Evolutionary conservation across 1,140 invertebrate species (phyloP), one percentile per base, ranked within the genome.

Genomic region (Leptinotarsa defecta): DNA sequence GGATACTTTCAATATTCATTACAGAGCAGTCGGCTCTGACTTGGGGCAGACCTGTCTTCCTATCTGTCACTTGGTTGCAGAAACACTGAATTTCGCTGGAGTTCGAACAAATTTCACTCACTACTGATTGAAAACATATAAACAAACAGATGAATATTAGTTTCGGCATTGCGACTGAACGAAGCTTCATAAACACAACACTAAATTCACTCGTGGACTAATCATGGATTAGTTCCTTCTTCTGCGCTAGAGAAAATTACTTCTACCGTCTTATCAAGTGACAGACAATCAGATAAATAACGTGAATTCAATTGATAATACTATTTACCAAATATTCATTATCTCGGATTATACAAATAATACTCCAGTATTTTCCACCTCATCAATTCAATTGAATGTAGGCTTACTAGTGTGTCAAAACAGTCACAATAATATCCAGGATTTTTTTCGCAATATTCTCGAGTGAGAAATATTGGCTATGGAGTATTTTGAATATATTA

Each of bases 11-110:
- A 2, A 83, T 24, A 63, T 76, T 49, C 34, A 78, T 70, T 27
- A 78, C 65, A 5, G 71, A 71, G 65, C 83, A 85, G 72, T 84
- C 77, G 11, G 77, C 82, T 17, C 48, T 17, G 17, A 71, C 65
- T n/a, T 17, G 43, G 15, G 78, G 76, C 13, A 77, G 52, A 27
- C 68, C 64, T 2, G 76, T 76, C 3, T 68, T 15, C 4, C 19
- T 17, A 68, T 77, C 61, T 34, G 72, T 76, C 15, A 64, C 24
- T 48, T 68, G 75, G 24, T 68, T 74, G 63, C 78, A 79, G 63
- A 73, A 43, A 48, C 78, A 79, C 34, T 74, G 69, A 11, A 62
- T 62, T 52, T 68, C 48, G 13, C n/a, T 57, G 13, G 48, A 22
- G 48, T 71, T 71, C 6, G 48, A 49, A 71, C 69, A 71, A 13